Conservation (phyloP, 1,140 invertebrate species). For the Trachymyrmex septentrionalis region DNA sequence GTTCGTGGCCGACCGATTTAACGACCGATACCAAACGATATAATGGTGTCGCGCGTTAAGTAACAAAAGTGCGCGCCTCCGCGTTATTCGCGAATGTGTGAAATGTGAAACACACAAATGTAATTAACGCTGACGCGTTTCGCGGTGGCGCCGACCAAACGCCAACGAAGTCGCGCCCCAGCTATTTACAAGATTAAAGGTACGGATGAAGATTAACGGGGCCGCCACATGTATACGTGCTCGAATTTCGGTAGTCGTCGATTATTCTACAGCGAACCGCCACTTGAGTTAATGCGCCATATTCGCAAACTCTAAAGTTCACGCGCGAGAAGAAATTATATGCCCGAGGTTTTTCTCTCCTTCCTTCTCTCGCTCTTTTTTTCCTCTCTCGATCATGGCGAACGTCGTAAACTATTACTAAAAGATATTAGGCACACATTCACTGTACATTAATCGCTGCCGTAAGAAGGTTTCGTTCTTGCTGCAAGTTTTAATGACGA, state of each 20-base stretch:
- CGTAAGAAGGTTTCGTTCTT: not conserved
- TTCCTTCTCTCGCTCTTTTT: not conserved
- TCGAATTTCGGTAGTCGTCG: constrained; percentile 45
- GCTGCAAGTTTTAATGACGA: constrained; percentile 3
- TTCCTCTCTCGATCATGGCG: not conserved
- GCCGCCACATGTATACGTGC: constrained; percentile 17
- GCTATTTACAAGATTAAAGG: constrained; percentile 55
- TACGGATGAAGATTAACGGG: constrained; percentile 57
- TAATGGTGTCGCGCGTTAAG: not conserved
- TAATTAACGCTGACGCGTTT: constrained; percentile 43
- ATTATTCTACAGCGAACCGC: constrained; percentile 38
- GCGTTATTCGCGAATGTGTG: not conserved
- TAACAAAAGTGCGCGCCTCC: not conserved
- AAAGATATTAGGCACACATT: constrained; percentile 25
- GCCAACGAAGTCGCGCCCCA: constrained; percentile 20
- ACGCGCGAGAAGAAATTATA: constrained; percentile 43
- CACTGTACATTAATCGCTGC: constrained; percentile 19
- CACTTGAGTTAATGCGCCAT: constrained; percentile 45
- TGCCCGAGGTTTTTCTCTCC: not conserved
- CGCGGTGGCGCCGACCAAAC: constrained; percentile 25
- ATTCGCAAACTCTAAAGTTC: constrained; percentile 12
- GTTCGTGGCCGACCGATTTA: constrained; percentile 11
- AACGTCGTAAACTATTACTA: constrained; percentile 23
- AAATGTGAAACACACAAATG: constrained; percentile 40
- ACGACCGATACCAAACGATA: not conserved